Evolutionary conservation across 2,113 vertebrate genomes (phyloP).

Genomic region (Coregonus clupeaformis): DNA sequence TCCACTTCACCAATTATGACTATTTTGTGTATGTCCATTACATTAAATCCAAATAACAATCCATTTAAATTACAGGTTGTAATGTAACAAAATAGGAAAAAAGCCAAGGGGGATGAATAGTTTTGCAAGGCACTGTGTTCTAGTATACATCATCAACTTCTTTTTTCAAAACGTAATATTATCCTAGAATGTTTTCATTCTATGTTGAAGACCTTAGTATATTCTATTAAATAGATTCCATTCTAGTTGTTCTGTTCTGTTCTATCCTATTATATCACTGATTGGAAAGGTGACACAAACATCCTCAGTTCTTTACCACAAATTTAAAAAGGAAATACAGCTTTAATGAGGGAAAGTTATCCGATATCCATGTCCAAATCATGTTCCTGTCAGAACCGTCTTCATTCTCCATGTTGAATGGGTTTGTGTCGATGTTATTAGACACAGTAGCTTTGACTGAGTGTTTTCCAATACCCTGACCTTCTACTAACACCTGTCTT

Average conservation of each 20-base stretch:
- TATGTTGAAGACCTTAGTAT: neutral
- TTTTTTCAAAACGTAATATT: neutral
- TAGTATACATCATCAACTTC: neutral
- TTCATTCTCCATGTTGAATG: slow-evolving; percentile 39
- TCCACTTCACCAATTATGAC: too few species aligned
- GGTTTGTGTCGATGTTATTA: slow-evolving; percentile 58
- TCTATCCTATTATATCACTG: neutral
- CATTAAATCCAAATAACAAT: too few species aligned
- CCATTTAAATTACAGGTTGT: too few species aligned
- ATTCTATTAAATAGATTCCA: neutral
- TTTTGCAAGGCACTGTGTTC: too few species aligned
- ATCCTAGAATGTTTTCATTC: neutral
- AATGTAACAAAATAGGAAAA: too few species aligned
- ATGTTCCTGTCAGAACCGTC: slow-evolving; percentile 19
- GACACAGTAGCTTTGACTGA: slow-evolving; percentile 59
- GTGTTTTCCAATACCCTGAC: slow-evolving; percentile 51
- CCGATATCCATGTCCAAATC: slow-evolving; percentile 48
- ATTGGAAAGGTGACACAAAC: neutral
- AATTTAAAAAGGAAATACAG: neutral
- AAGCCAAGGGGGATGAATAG: too few species aligned
- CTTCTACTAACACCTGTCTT: slow-evolving; percentile 36
- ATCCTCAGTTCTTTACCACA: slow-evolving; percentile 14
- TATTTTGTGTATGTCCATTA: too few species aligned
- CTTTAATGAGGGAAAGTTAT: slow-evolving; percentile 24
- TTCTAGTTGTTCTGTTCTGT: too few species aligned